Conservation (phyloP, 2,797 vertebrate genomes). For the Urocyon cinereoargenteus region DNA sequence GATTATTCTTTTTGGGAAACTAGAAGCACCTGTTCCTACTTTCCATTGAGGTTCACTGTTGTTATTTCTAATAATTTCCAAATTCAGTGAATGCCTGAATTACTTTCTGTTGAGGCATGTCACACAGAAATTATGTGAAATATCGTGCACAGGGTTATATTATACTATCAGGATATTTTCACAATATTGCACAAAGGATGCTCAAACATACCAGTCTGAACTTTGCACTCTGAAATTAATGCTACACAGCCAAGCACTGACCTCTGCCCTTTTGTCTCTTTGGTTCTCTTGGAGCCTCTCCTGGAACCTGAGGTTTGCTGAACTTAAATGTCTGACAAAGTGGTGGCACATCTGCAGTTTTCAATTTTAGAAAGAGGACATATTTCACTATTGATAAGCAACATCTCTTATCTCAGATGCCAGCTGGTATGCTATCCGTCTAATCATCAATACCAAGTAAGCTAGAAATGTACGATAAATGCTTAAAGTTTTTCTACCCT, state of each 20-base stretch:
- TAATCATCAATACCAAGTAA: background rate
- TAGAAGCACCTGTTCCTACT: background rate
- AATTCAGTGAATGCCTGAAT: background rate
- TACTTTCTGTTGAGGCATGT: background rate
- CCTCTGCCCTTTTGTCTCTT: background rate
- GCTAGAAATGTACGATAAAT: background rate
- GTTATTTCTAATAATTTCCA: background rate
- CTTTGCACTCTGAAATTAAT: background rate
- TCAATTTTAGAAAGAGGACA: background rate
- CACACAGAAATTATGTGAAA: background rate
- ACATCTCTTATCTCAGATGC: background rate
- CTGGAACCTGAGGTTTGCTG: background rate
- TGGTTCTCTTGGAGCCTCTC: background rate
- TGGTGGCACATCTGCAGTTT: background rate
- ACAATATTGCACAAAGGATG: background rate
- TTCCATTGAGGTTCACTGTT: background rate
- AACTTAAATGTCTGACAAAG: slow-evolving; percentile 14
- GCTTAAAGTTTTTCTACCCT: background rate
- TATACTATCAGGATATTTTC: background rate
- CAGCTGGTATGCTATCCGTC: background rate
- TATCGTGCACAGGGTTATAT: background rate
- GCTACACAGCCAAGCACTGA: accelerated
- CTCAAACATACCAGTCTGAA: background rate
- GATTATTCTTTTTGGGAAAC: background rate
- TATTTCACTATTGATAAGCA: background rate